Conservation (phyloP, 2,797 vertebrate genomes). For the Hoplostethus mediterraneus region DNA sequence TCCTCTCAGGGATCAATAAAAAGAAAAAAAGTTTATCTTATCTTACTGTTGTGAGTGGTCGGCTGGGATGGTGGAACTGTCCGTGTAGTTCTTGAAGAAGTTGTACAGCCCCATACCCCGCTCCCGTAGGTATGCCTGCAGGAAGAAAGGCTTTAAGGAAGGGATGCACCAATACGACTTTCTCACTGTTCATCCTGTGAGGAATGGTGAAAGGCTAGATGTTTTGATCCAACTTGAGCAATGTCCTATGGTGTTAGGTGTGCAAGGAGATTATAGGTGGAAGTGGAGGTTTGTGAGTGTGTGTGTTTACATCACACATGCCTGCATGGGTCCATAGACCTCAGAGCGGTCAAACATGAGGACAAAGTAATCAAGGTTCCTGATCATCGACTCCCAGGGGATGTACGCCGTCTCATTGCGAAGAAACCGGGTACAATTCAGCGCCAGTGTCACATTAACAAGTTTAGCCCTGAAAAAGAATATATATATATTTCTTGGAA, state of each 20-base stretch:
- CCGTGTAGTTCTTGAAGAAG: constrained; percentile 68
- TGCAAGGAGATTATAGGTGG: no score
- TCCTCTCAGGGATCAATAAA: not conserved
- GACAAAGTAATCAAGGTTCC: constrained; percentile 77
- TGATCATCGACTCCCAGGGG: constrained; percentile 79
- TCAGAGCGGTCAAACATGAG: constrained; percentile 86
- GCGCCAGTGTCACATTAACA: constrained; percentile 76
- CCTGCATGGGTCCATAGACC: constrained; percentile 84
- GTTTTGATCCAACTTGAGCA: no score
- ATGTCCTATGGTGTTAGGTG: no score
- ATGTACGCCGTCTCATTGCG: constrained; percentile 69
- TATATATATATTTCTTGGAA: no score
- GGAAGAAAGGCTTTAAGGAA: constrained; percentile 26
- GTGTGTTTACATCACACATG: constrained; percentile 30
- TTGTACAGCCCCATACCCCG: constrained; percentile 84
- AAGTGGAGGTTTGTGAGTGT: constrained; percentile 2
- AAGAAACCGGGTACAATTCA: constrained; percentile 83
- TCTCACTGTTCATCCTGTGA: no score
- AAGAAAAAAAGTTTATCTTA: not conserved
- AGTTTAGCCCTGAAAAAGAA: constrained; percentile 72
- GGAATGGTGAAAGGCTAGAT: no score
- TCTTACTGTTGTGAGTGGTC: constrained; percentile 88
- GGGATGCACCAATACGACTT: not conserved
- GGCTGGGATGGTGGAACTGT: rapidly evolving
- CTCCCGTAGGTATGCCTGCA: constrained; percentile 85